Base-by-base conservation (phyloP, 2,888 invertebrate genomes). In the Caenorhabditis sp. region DNA sequence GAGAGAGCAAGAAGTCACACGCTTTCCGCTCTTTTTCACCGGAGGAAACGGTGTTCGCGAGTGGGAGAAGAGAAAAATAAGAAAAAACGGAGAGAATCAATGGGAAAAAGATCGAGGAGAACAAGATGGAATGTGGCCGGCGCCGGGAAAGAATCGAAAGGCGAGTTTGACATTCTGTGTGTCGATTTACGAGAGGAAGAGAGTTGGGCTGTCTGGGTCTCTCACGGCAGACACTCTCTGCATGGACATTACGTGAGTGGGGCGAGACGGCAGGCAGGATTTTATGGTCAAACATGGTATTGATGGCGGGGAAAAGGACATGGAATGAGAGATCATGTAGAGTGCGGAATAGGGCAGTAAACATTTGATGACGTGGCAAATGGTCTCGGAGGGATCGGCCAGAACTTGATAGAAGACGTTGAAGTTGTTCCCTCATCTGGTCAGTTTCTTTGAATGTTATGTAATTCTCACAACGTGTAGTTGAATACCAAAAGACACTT, bases 101-200 rank as follows among this genome's bases (percentile, higher is more conserved):
- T 55, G 18, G 55, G 22, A 56, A 64, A 47, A 20, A n/a, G n/a
- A n/a, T 24, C 18, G 50, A 51, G 18, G 20, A 53, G 28, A 53
- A 13, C 32, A 32, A 32, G 32, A 32, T 32, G 32, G 32, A 32
- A 32, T 32, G 26, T 13, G 26, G 24, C n/a, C n/a, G n/a, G n/a
- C n/a, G n/a, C n/a, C n/a, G 47, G 22, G 44, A 24, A 40, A 55
- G 40, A 20, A 32, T n/a, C n/a, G n/a, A n/a, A 50, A 24, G 64
- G 53, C 55, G 56, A 62, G 62, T 62, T 70, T 53, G 32, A 51
- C 32, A 55, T 64, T 44, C 53, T 32, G 28, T 55, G 40, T 71
- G 62, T 70, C 60, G 70, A 62, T 71, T 71, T 71, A 71, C 71
- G 71, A 62, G 70, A n/a, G n/a, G n/a, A n/a, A n/a, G n/a, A 58